These are phyloP conservation scores for Gymnothorax javanicus DNA, from an alignment of 2,797 vertebrate genomes.

Conservation along the genomic window DNA sequence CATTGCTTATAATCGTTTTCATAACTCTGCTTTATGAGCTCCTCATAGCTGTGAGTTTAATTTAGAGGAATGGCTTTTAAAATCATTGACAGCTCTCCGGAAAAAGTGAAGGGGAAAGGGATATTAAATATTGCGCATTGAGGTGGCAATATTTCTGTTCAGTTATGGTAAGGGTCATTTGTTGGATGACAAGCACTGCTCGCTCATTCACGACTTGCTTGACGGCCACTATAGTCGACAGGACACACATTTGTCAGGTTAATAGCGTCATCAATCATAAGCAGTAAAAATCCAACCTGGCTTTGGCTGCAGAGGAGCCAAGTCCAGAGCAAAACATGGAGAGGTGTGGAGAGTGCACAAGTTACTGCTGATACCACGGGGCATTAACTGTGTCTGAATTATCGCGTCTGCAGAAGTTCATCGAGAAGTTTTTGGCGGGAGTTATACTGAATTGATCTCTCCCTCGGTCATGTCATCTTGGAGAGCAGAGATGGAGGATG, in stretches of 20 bases:
- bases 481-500: not conserved
- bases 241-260: slow-evolving; percentile 26
- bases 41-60: not conserved
- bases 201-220: slow-evolving; percentile 20
- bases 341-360: not conserved
- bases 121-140: not conserved
- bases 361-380: not conserved
- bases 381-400: not conserved
- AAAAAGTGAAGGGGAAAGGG: not conserved
- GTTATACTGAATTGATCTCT: not conserved
- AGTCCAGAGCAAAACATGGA: not conserved
- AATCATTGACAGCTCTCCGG: not conserved
- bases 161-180: not conserved
- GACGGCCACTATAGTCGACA: not conserved
- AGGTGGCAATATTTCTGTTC: not conserved
- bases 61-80: slow-evolving; percentile 16
- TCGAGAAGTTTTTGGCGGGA: not conserved
- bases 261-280: slow-evolving; percentile 29
- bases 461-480: not conserved
- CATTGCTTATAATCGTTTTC: not conserved
- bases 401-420: not conserved
- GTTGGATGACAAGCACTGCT: slow-evolving; percentile 18
- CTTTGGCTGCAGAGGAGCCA: not conserved
- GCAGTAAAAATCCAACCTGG: slow-evolving; percentile 18
- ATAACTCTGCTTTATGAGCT: slow-evolving; percentile 4